Conservation (phyloP, 2,888 invertebrate species). For the Dolomedes plantarius region DNA sequence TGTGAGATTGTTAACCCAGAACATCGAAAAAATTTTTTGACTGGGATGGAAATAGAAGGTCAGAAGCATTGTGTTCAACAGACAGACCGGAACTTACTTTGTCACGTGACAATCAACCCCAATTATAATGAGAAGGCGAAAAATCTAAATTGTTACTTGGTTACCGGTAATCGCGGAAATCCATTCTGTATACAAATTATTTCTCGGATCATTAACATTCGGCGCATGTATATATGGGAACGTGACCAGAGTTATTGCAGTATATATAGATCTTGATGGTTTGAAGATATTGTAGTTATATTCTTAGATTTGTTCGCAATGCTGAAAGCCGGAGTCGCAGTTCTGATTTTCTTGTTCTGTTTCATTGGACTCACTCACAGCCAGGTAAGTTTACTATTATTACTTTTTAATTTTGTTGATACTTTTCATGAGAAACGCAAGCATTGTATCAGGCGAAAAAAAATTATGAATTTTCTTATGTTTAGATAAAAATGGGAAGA, state of each 20-base stretch:
- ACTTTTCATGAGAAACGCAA: no score
- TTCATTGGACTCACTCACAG: slow-evolving; percentile 2
- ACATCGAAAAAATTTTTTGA: not conserved
- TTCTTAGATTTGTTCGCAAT: not conserved
- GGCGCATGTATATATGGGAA: not conserved
- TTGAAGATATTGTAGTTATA: not conserved
- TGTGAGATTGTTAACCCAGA: slow-evolving; percentile 7
- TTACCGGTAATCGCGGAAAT: slow-evolving; percentile 1
- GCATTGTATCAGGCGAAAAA: no score
- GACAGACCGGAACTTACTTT: not conserved
- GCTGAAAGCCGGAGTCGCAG: not conserved
- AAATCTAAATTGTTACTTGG: not conserved
- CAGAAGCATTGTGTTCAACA: not conserved
- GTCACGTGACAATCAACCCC: not conserved
- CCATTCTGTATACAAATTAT: not conserved
- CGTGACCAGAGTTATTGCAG: not conserved
- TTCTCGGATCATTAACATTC: not conserved
- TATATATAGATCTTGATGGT: not conserved
- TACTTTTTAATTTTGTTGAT: no score
- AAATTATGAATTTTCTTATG: no score
- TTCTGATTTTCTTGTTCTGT: slow-evolving; percentile 33
- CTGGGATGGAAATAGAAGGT: not conserved
- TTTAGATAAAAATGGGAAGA: no score
- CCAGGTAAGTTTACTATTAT: slow-evolving; percentile 36
- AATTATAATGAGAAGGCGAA: not conserved